Base-by-base conservation (phyloP, 2,797 vertebrate species). In the Microhierax caerulescens region DNA sequence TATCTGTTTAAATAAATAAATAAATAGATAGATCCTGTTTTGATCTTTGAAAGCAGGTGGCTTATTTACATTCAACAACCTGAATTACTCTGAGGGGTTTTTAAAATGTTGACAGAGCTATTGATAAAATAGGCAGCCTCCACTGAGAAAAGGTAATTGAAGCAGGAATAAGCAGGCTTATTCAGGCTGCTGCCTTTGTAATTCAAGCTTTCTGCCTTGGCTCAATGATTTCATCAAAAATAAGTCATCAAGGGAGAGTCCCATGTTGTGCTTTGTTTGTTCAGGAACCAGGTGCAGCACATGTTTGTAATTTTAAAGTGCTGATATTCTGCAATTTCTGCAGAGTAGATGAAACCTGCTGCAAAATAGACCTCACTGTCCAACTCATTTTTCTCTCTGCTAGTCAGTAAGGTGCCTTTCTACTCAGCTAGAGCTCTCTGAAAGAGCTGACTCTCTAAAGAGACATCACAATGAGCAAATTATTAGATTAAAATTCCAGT, bases 271-370 rank as follows among this genome's bases (percentile, higher is more conserved):
- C 17, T 94, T 83, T 93, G 77, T 93, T 95, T 94, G 53, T 74
- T 93, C 64, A 83, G 85, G 59, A 94, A 50, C 75, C 93, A 97
- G 91, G 94, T 95, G 91, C 30, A 1, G 90, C 77, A 85, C 57
- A 93, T 47, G 61, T 84, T 92, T 86, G 34, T 61, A 67, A 88
- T 94, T 94, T 75, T 75, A 85, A 94, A 93, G 60, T 82, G 88
- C 95, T 97, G 95, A 94, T 95, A 83, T 47, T 59, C 60, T 78
- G 72, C 69, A 86, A 79, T 95, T 97, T 97, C 56, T 96, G 91
- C 88, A 80, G 81, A 0, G 7, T 94, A 84, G 28, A 85, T 74
- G 60, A 95, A 96, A 92, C 73, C 47, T 94, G 56, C 43, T 7
- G 7, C 70, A 90, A 84, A 95, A 61, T 63, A 91, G 69, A 85